Conservation (phyloP, 2,797 vertebrate genomes). For the Microtus californicus region DNA sequence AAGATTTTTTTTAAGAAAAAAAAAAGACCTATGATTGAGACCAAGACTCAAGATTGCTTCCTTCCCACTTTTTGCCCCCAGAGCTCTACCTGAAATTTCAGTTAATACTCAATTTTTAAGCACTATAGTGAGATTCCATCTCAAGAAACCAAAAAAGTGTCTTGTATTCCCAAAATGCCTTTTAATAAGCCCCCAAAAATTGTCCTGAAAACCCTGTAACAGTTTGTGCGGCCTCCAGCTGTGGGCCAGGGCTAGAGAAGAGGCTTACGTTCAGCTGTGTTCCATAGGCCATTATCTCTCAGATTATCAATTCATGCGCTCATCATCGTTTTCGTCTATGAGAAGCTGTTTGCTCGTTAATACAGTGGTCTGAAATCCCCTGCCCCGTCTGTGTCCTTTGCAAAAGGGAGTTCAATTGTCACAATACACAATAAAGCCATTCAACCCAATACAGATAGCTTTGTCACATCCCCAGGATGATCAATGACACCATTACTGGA, state of each 20-base stretch:
- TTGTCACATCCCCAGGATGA: background rate
- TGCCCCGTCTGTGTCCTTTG: background rate
- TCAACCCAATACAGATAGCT: conserved; percentile 36
- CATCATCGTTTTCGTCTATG: background rate
- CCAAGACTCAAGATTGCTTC: background rate
- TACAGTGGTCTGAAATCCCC: background rate
- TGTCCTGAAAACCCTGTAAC: background rate
- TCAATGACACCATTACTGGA: conserved; percentile 55
- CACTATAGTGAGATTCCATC: background rate
- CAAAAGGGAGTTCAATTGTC: conserved; percentile 61
- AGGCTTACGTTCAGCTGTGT: background rate
- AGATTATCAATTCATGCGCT: background rate
- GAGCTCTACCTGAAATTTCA: background rate
- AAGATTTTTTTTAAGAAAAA: background rate
- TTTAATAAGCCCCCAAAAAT: background rate
- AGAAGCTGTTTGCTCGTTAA: conserved; percentile 44
- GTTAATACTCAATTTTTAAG: background rate
- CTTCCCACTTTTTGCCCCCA: accelerated
- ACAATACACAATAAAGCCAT: conserved; percentile 42
- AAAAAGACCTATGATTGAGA: background rate
- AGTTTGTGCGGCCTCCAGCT: background rate
- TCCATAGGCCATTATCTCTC: background rate
- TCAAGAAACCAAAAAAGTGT: background rate
- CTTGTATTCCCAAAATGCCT: background rate
- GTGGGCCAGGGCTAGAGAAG: accelerated